Base-by-base conservation (phyloP, 1,140 invertebrate species). In the Drosophila micromelanica region DNA sequence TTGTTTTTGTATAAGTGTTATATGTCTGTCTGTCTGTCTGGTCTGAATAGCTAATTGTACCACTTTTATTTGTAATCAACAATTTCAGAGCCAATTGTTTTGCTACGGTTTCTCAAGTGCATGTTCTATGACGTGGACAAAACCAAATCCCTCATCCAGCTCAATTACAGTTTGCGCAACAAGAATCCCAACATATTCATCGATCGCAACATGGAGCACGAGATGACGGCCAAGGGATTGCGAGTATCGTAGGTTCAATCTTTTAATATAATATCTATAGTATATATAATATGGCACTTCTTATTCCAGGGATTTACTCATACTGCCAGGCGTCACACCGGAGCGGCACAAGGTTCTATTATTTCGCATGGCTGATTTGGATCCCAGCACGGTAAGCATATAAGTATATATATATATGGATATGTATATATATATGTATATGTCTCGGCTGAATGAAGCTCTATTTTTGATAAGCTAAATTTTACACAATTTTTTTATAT, bases 151-250 rank as follows among this genome's bases (percentile, higher is more conserved):
- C 93, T 95, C 55, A 94, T 96, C 61, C 93, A 95, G 65, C 78
- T 94, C 48, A 95, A 95, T 91, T 96, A 94, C 76, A 94, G 93
- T 11, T 90, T 95, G 56, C 93, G 95, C 4, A 93, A 93, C 7
- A 94, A 93, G 64, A 93, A 93, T 15, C 94, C 95, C 0, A 94
- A 96, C 80, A 92, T 96, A 54, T 96, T 96, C 74, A 91, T 91
- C 48, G 93, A 95, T 32, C 92, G 95, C 43, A 95, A 96, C 91
- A 93, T 94, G 5, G 89, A 92, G 52, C 91, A 93, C 2, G 91
- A 93, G 27, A 93, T 92, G 76, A 93, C 94, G n/a, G 91, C 93
- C 80, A 92, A 93, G 23, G 92, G 93, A 1, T 93, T 94, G 46
- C 89, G 93, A 62, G 91, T 93, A 35, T 93, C 93, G 94, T 95